Base-by-base conservation (phyloP, 1,140 invertebrate species). In the Scaptomyza pallida region DNA sequence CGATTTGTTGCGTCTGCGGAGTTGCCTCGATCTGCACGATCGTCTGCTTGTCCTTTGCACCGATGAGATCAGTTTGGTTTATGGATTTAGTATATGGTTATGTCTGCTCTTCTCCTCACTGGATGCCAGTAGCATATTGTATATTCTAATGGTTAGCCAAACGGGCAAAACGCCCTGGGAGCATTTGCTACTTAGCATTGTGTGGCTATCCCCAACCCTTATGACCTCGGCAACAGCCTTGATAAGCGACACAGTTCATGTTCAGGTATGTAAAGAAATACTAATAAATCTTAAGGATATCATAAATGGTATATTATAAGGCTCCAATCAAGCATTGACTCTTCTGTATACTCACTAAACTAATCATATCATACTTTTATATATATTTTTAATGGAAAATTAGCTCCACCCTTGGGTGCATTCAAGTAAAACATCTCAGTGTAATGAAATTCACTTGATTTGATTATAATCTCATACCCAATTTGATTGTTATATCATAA, bases 121-220 rank as follows among this genome's bases (percentile, higher is more conserved):
- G 35, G 88, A 90, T 19, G 65, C 76, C 1, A 67, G 71, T 0
- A 78, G 77, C 2, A 71, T 75, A 2, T 72, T 90, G 0, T 88
- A 90, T 48, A 48, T 78, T 0, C 45, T 68, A 1, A 82, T 72
- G 50, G 64, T 89, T 3, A 61, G 48, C 2, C 13, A 64, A n/a
- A 65, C 33, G 2, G n/a, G 43, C 0, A 57, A 55, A 13, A 12
- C 45, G 0, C 2, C 47, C 0, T n/a, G 16, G 5, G 3, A 54
- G 0, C 60, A 70, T 30, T 0, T 78, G 0, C 0, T 75, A 0
- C 43, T 57, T 2, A 56, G 43, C 8, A 3, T 71, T 12, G 26
- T 82, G n/a, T 88, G 82, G 82, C 57, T 82, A 0, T 54, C n/a
- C n/a, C 82, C 82, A 2, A 76, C 83, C 5, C 5, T 88, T 2